Conservation (phyloP, 2,888 invertebrate species). For the Electrophaes corylata region DNA sequence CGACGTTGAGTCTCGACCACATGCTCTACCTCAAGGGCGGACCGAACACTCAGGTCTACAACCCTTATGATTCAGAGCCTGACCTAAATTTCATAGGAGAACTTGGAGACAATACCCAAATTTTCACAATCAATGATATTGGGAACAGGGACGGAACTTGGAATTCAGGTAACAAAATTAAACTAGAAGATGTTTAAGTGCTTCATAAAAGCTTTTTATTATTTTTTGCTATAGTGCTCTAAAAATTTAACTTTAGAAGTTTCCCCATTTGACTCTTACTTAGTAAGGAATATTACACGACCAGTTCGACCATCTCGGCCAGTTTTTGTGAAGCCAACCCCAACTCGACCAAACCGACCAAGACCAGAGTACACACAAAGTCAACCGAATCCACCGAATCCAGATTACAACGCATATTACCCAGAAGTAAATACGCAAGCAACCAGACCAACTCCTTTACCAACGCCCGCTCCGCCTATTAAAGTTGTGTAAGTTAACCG, state of each 20-base stretch:
- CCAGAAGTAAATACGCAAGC: constrained; percentile 37
- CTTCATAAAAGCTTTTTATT: neutral
- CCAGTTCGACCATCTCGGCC: constrained; percentile 15
- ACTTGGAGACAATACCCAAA: constrained; percentile 44
- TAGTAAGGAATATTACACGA: constrained; percentile 3
- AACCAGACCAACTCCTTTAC: constrained; percentile 30
- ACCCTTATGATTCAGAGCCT: constrained; percentile 36
- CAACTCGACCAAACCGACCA: constrained; percentile 11
- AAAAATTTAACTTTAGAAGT: neutral
- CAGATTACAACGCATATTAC: constrained; percentile 30
- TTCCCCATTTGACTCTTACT: constrained; percentile 2
- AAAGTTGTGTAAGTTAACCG: constrained; percentile 14
- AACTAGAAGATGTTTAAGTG: neutral
- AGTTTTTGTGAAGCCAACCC: constrained; percentile 10
- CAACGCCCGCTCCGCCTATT: constrained; percentile 10
- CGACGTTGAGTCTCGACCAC: constrained; percentile 79
- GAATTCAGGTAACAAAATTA: constrained; percentile 22
- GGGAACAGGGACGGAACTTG: constrained; percentile 44
- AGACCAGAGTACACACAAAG: constrained; percentile 12
- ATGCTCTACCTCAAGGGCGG: constrained; percentile 63
- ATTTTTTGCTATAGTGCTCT: neutral
- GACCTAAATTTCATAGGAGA: constrained; percentile 37
- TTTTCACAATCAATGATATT: constrained; percentile 47
- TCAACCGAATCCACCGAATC: constrained; percentile 8
- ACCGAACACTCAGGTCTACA: constrained; percentile 29